These are phyloP conservation scores for Tenualosa ilisha DNA, from an alignment of 2,797 vertebrate species.

Conservation along the genomic window DNA sequence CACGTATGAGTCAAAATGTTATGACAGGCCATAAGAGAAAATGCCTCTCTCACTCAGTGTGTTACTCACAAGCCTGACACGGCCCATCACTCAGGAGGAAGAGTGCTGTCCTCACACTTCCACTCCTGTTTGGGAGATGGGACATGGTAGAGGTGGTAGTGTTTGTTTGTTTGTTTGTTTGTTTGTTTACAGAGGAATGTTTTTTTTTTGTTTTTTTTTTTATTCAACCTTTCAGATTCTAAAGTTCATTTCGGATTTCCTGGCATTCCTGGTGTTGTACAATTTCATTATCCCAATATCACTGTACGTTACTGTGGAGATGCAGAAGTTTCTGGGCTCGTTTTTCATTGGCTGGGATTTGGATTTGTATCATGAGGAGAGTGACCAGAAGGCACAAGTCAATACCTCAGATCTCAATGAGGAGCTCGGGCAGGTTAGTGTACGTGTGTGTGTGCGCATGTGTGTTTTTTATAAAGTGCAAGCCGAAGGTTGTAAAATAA, in stretches of 20 bases:
- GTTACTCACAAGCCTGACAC: slow-evolving; percentile 47
- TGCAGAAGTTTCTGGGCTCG: slow-evolving; percentile 98
- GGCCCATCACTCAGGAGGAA: slow-evolving; percentile 52
- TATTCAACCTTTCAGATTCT: slow-evolving; percentile 79
- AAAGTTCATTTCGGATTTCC: slow-evolving; percentile 96
- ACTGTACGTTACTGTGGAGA: slow-evolving; percentile 97
- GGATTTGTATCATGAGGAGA: slow-evolving; percentile 95
- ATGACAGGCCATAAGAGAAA: slow-evolving; percentile 48
- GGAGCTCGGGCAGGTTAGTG: slow-evolving; percentile 91
- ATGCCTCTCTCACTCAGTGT: slow-evolving; percentile 34
- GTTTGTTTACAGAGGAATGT: neutral
- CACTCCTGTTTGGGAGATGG: neutral
- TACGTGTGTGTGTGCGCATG: neutral
- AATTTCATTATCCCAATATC: slow-evolving; percentile 99
- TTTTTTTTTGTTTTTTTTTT: neutral
- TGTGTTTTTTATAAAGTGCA: no score
- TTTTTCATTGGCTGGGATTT: slow-evolving; percentile 99
- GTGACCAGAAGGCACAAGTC: slow-evolving; percentile 93
- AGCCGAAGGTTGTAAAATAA: no score
- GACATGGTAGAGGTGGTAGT: neutral
- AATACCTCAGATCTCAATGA: slow-evolving; percentile 99
- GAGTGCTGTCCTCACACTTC: slow-evolving; percentile 11
- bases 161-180: slow-evolving; percentile 24
- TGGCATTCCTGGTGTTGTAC: slow-evolving; percentile 97
- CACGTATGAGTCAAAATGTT: slow-evolving; percentile 48